A percentile compares a stretch with the other conserved stretches of the same genome.
Evolutionary conservation across 2,888 invertebrate genomes (phyloP).

Genomic region (Lymantria monacha): DNA sequence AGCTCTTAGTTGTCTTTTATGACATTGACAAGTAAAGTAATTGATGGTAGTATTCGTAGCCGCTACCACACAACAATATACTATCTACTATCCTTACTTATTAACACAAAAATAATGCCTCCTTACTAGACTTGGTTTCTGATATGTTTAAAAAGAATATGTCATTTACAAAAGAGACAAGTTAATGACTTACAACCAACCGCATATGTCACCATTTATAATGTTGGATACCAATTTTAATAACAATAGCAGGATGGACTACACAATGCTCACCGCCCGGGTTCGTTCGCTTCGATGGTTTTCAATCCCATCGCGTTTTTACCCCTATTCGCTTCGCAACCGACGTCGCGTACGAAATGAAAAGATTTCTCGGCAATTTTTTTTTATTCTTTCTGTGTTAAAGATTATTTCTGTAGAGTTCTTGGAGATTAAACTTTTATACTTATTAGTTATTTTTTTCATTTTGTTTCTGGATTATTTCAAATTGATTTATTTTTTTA

Average conservation of each 20-base stretch:
- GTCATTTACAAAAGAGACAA: too few species aligned
- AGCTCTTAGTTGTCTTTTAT: too few species aligned
- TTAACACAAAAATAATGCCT: too few species aligned
- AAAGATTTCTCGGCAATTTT: constrained; percentile 60
- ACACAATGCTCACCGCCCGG: constrained; percentile 60
- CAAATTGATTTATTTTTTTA: too few species aligned
- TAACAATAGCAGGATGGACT: constrained; percentile 51
- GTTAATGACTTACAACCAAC: constrained; percentile 1
- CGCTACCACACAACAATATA: too few species aligned
- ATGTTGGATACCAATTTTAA: constrained; percentile 45
- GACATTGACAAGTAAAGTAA: too few species aligned
- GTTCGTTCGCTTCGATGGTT: constrained; percentile 59
- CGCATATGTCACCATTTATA: constrained; percentile 26
- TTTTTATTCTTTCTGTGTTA: constrained; percentile 47
- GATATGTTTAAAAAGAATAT: too few species aligned
- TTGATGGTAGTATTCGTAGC: too few species aligned
- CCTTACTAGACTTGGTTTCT: too few species aligned
- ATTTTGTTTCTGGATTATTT: not conserved
- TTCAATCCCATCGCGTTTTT: constrained; percentile 63
- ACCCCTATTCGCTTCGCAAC: constrained; percentile 51
- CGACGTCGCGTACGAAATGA: constrained; percentile 63
- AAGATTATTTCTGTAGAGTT: constrained; percentile 40
- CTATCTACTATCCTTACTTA: too few species aligned
- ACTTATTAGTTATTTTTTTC: not conserved
- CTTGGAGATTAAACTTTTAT: constrained; percentile 15